A percentile compares a stretch with the other conserved stretches of the same genome.
Evolutionary conservation across 2,113 vertebrate species (phyloP).

Genomic region (Hyaena hyaena): DNA sequence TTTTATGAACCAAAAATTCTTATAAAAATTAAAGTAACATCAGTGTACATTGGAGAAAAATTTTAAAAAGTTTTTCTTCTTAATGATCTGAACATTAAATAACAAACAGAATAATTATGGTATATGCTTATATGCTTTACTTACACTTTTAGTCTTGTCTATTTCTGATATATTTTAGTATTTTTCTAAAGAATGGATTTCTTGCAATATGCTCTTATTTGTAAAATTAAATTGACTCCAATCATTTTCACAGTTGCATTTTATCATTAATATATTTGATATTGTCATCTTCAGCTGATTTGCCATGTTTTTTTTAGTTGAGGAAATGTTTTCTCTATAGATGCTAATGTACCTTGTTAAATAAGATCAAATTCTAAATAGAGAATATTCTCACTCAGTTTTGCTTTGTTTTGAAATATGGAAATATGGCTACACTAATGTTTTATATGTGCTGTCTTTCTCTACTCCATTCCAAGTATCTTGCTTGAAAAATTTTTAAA

Average conservation of each 20-base stretch:
- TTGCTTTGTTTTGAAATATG: not conserved
- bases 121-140: not conserved
- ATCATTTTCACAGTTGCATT: not conserved
- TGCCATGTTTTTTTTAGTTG: not conserved
- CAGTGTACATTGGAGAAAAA: not conserved
- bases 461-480: not conserved
- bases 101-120: not conserved
- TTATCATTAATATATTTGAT: constrained; percentile 13
- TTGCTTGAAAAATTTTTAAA: not conserved
- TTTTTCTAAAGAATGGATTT: not conserved
- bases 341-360: not conserved
- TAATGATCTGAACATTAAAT: not conserved
- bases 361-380: not conserved
- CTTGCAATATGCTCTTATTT: not conserved
- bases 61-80: not conserved
- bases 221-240: not conserved
- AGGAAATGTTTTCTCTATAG: not conserved
- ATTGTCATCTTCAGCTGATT: not conserved
- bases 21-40: not conserved
- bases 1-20: not conserved
- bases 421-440: not conserved
- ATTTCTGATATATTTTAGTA: not conserved
- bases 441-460: not conserved
- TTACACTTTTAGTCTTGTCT: not conserved
- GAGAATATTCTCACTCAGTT: not conserved